Conservation (phyloP, 2,113 vertebrate species). For the Forbesichthys agassizii region DNA sequence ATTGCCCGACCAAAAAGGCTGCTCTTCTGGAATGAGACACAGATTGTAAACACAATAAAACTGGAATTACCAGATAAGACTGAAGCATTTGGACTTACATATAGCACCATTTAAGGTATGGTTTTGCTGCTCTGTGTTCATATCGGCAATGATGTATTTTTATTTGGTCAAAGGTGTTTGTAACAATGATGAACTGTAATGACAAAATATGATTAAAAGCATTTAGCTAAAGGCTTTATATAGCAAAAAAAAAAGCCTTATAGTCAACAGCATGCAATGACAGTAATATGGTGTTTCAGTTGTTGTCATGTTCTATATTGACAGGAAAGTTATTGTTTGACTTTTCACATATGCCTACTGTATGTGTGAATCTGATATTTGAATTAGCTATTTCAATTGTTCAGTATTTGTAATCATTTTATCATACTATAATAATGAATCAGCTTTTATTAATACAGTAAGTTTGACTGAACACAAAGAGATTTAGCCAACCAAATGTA, state of each 20-base stretch:
- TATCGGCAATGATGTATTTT: neutral
- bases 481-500: neutral
- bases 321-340: neutral
- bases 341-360: neutral
- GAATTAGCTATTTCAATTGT: neutral
- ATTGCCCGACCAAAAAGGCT: slow-evolving; percentile 51
- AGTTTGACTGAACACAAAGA: neutral
- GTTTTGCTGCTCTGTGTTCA: slow-evolving; percentile 5
- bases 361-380: neutral
- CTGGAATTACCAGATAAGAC: slow-evolving; percentile 52
- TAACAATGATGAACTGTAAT: neutral
- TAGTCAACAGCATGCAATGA: neutral
- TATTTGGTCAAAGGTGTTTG: neutral
- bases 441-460: neutral
- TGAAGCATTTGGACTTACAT: slow-evolving; percentile 32
- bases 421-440: no score
- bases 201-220: neutral
- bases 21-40: slow-evolving; percentile 55
- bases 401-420: no score
- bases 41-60: slow-evolving; percentile 44
- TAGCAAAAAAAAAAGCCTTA: neutral
- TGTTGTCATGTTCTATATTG: neutral
- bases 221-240: neutral
- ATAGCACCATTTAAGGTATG: slow-evolving; percentile 59
- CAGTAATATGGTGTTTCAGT: neutral